Base-by-base conservation (phyloP, 2,888 invertebrate genomes). In the Cynaeus angustus region DNA sequence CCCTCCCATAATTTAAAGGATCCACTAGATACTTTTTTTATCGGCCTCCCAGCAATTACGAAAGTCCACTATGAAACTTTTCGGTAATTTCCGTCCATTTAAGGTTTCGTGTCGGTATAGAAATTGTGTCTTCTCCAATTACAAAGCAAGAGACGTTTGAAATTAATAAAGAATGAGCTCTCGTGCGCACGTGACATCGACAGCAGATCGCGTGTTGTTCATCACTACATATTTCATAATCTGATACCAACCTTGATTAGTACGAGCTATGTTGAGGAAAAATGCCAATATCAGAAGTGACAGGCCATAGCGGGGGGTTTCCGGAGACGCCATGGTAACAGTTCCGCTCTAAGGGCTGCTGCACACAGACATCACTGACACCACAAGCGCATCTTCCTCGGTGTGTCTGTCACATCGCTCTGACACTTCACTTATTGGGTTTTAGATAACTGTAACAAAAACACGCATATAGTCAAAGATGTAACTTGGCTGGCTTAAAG, bases 211-310 rank as follows among this genome's bases (percentile, higher is more conserved):
- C 67, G 67, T 67, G 67, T 43, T 46, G n/a, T 55, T 55, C 55
- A 46, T 55, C 68, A 33, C 68, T 68, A 55, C 65, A 69, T 69
- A 69, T 69, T 69, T 65, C 65, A 69, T 69, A 64, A 68, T 68
- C 46, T 26, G 68, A 74, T 76, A 80, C 80, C 65, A 80, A 80
- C 80, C 80, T 80, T 80, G 80, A 80, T 79, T 80, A 75, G 78
- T 75, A 73, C 71, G 70, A 72, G 75, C 78, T 73, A 74, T 46
- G 16, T 74, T 75, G 72, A 79, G 77, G 72, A 80, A 76, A 77
- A 77, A 78, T 75, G 78, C 79, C 79, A 80, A 80, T 80, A 79
- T 77, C 30, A 72, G 70, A 73, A 78, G 73, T 72, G 78, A 79
- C 79, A 80, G 78, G 73, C 76, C 72, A 72, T 73, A 73, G 76